phyloP scores from a whole-genome alignment of 2,113 vertebrate species.

The Gopherus evgoodei region DNA sequence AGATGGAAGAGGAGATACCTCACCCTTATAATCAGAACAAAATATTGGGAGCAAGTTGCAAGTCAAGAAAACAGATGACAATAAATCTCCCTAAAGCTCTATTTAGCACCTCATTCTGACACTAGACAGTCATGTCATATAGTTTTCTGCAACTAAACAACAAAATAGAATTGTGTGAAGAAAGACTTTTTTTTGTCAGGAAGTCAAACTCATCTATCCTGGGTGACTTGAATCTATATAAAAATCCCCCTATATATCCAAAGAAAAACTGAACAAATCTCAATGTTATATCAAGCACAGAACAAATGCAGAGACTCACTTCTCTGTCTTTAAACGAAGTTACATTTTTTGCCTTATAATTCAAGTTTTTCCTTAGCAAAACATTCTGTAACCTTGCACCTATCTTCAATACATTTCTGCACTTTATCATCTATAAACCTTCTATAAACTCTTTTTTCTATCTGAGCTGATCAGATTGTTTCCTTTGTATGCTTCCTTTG shows the following conservation, averaged over 20 bases:
- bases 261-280: neutral
- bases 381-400: neutral
- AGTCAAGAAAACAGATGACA: neutral
- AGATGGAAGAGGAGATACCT: neutral
- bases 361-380: neutral
- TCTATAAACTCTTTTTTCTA: neutral
- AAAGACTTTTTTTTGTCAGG: neutral
- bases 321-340: neutral
- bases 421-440: accelerated
- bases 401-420: neutral
- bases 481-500: neutral
- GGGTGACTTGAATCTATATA: neutral
- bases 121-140: neutral
- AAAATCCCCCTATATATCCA: neutral
- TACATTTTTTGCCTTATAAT: neutral
- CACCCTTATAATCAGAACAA: constrained; percentile 24
- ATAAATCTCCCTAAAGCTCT: neutral
- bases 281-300: neutral
- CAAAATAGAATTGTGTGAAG: neutral
- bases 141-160: neutral
- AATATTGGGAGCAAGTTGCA: neutral
- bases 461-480: neutral
- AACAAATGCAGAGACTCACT: neutral
- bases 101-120: neutral
- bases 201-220: neutral